Base-by-base conservation (phyloP, 2,113 vertebrate genomes). In the Polypterus bichir region DNA sequence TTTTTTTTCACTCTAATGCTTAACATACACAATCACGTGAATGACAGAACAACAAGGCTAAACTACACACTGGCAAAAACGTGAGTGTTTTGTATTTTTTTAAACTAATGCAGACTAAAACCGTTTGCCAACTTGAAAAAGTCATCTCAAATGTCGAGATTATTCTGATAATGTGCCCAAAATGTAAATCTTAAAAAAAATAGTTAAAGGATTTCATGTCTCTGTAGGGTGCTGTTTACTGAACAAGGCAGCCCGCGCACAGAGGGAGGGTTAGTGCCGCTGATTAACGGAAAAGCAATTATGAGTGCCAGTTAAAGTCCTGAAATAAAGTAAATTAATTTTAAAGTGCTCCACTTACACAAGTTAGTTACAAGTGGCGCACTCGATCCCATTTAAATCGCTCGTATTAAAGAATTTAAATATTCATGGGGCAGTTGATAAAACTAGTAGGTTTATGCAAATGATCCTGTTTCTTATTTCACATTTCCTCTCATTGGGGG, bases 81-180 rank as follows among this genome's bases (percentile, higher is more conserved):
- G 27, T 27, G 27, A 27, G 27, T 27, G 27, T 27, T 27, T 27
- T 27, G 27, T 27, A 27, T 27, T 27, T 2, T 27, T 27, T 27
- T 27, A 27, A 27, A 27, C 27, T 27, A 27, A 27, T 27, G 27
- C 27, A 27, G 27, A 27, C 27, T 27, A 27, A 65, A 44, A 65
- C 51, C 51, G 27, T 27, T 54, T 60, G 63, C 9, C 45, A 59
- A 53, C 53, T 52, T 60, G 27, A 11, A 60, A 65, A 65, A 59
- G 45, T 45, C 58, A 60, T 9, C 54, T 46, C 46, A 64, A 49
- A 64, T 64, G 10, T 45, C 9, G 44, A 3, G 27, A 44, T 45
- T 44, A 5, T 58, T 45, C 46, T 11, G 27, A 45, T 5, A 6
- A 45, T 44, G 3, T 6, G 44, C 27, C 9, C 9, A 4, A 6